These are phyloP conservation scores for Tetranychus truncatus DNA, from an alignment of 2,888 invertebrate species.

Conservation along the genomic window DNA sequence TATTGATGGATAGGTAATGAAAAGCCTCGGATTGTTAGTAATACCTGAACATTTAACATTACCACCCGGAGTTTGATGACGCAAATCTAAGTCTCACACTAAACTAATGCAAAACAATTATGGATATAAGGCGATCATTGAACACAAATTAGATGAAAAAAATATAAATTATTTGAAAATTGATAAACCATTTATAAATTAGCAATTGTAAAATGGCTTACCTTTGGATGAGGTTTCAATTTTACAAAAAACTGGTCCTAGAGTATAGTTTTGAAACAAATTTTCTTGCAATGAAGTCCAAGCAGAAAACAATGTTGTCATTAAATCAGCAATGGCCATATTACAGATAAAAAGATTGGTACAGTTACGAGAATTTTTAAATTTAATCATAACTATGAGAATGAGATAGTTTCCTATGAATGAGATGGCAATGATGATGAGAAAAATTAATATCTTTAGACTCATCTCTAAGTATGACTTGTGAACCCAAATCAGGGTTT, in stretches of 20 bases:
- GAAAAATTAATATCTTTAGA: neutral
- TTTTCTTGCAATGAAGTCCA: constrained; percentile 55
- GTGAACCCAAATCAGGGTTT: neutral
- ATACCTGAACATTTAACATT: neutral
- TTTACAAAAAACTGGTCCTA: constrained; percentile 53
- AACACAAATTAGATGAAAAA: too few relatives aligned
- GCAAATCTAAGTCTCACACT: neutral
- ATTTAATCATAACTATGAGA: constrained; percentile 44
- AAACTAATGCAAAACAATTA: neutral
- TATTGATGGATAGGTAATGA: too few relatives aligned
- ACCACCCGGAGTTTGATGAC: neutral
- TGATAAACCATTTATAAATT: too few relatives aligned
- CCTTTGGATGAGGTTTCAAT: constrained; percentile 58
- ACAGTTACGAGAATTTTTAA: constrained; percentile 44
- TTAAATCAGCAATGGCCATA: constrained; percentile 51
- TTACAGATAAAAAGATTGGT: constrained; percentile 55
- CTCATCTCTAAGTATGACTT: constrained; percentile 6
- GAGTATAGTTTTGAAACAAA: constrained; percentile 55
- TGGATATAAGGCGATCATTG: too few relatives aligned
- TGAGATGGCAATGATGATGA: constrained; percentile 42
- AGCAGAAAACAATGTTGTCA: constrained; percentile 49
- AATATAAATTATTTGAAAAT: too few relatives aligned
- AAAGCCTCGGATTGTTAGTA: too few relatives aligned
- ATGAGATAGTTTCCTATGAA: constrained; percentile 48
- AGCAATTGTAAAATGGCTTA: constrained; percentile 32